Conservation (phyloP, 2,888 invertebrate genomes). For the Copidosoma aretas region DNA sequence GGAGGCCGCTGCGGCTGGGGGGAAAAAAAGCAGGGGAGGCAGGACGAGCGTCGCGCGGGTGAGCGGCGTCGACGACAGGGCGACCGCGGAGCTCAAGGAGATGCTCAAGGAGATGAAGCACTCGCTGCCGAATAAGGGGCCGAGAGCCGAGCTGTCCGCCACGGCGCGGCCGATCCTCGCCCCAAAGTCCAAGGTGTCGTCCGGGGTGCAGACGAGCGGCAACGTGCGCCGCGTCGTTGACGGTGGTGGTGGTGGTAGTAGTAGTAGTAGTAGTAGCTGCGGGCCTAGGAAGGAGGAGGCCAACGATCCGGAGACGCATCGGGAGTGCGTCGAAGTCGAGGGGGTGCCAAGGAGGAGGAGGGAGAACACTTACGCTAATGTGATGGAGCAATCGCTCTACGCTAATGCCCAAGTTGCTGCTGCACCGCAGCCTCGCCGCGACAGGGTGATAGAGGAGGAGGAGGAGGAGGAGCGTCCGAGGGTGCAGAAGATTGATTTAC, state of each 20-base stretch:
- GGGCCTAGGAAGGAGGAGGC: conserved; percentile 52
- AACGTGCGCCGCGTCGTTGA: conserved; percentile 61
- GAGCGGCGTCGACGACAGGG: conserved; percentile 49
- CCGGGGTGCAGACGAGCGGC: conserved; percentile 67
- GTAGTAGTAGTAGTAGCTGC: background rate
- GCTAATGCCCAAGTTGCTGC: conserved; percentile 49
- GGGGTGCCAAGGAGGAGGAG: conserved; percentile 53
- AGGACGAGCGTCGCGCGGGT: conserved; percentile 16
- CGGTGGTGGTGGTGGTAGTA: no score
- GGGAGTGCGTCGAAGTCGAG: conserved; percentile 64
- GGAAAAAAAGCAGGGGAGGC: background rate
- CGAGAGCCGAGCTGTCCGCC: conserved; percentile 55
- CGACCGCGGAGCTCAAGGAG: conserved; percentile 66
- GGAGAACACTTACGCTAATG: conserved; percentile 64
- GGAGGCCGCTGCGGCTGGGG: conserved; percentile 33
- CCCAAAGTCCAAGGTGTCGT: conserved; percentile 64
- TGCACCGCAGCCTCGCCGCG: conserved; percentile 11
- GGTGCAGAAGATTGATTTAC: conserved; percentile 23
- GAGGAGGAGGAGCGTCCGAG: background rate
- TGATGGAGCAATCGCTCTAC: conserved; percentile 56
- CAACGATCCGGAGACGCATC: conserved; percentile 65
- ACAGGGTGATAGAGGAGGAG: background rate
- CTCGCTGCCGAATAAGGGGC: conserved; percentile 71
- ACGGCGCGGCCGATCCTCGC: background rate
- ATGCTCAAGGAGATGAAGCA: conserved; percentile 81